Conservation (phyloP, 2,797 vertebrate genomes). For the Trematomus bernacchii region DNA sequence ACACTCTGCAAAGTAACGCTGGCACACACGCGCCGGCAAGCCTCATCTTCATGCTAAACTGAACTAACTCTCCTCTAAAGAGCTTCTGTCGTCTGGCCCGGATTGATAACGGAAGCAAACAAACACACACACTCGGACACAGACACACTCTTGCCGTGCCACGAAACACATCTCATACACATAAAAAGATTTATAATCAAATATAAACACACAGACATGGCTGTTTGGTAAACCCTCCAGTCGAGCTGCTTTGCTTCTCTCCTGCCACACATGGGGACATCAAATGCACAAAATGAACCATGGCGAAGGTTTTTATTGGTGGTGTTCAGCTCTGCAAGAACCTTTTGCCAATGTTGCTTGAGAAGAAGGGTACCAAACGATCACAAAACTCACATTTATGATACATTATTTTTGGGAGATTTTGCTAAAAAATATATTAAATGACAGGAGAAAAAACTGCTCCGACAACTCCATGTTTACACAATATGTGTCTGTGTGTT, state of each 20-base stretch:
- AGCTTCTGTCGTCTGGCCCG: slow-evolving; percentile 76
- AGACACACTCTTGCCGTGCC: slow-evolving; percentile 52
- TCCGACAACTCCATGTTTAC: neutral
- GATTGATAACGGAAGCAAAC: slow-evolving; percentile 78
- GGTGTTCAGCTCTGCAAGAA: slow-evolving; percentile 22
- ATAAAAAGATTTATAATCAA: slow-evolving; percentile 68
- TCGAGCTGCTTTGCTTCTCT: slow-evolving; percentile 32
- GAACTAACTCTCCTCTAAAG: slow-evolving; percentile 78
- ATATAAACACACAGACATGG: slow-evolving; percentile 58
- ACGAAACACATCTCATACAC: slow-evolving; percentile 63
- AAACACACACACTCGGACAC: slow-evolving; percentile 69
- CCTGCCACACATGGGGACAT: slow-evolving; percentile 32
- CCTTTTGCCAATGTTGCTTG: slow-evolving; percentile 4
- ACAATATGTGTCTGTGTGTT: neutral
- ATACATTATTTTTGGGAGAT: slow-evolving; percentile 1
- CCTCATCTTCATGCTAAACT: slow-evolving; percentile 82
- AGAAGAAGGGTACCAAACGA: neutral
- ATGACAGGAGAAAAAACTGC: neutral
- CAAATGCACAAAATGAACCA: slow-evolving; percentile 24
- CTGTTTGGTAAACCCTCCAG: slow-evolving; percentile 51
- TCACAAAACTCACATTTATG: neutral
- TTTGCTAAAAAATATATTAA: neutral
- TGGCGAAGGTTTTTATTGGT: slow-evolving; percentile 11
- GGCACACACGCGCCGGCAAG: slow-evolving; percentile 49
- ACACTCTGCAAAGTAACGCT: slow-evolving; percentile 46